Base-by-base conservation (phyloP, 2,888 invertebrate genomes). In the Augiades crinisus region DNA sequence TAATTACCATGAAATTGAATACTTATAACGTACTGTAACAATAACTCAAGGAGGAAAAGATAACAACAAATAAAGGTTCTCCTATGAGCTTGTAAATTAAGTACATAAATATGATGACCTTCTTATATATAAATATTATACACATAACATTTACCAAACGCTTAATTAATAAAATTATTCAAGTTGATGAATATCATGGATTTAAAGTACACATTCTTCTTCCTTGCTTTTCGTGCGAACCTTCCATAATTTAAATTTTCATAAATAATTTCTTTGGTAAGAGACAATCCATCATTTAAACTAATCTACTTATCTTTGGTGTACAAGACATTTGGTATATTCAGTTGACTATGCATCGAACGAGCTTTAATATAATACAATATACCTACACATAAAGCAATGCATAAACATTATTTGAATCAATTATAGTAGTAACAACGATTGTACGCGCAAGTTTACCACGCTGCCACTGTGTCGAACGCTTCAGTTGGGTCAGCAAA, bases 301-400 rank as follows among this genome's bases (percentile, higher is more conserved):
- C 10, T 43, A 31, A 5, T 12, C 5, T 30, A 27, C 17, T 17
- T 21, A 33, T 44, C 44, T 44, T 44, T 44, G 31, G 44, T 31
- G 12, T n/a, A 13, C 16, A n/a, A 19, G 12, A 31, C 33, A 5
- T 44, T 33, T 21, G 31, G 31, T 24, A 8, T 44, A 33, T 21
- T 33, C 12, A 3, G 13, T 44, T 10, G 17, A 16, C 17, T 13
- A 17, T 10, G 3, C 19, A 19, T 27, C 27, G 27, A 33, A 33
- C 31, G 7, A 33, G 31, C 31, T n/a, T 21, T 21, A 21, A 27
- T 27, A n/a, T 22, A 30, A 30, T 12, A 14, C 31, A 33, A 10
- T 10, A 33, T 33, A 33, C 31, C 31, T 33, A 33, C 31, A 33
- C 31, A 33, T 33, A 33, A 13, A 13, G 12, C 14, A 7, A 14